A percentile compares a stretch with the other conserved stretches of the same genome.
These are phyloP conservation scores for Drosophila longiperda DNA, from an alignment of 2,888 invertebrate genomes.

Conservation along the genomic window DNA sequence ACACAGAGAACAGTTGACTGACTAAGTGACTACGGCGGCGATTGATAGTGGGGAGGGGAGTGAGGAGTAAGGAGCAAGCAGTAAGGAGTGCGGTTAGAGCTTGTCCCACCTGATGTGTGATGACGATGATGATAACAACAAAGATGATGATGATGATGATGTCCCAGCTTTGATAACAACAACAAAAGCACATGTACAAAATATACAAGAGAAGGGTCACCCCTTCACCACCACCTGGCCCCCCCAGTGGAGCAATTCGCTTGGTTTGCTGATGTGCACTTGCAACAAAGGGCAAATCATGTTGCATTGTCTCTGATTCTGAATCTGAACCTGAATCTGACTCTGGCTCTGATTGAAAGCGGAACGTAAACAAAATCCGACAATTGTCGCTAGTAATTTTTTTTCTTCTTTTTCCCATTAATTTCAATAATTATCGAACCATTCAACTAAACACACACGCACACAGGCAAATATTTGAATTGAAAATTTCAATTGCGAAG, in stretches of 20 bases:
- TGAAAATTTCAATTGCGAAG: slow-evolving; percentile 21
- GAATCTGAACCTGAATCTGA: background rate
- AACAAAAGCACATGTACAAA: background rate
- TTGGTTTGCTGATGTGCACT: slow-evolving; percentile 35
- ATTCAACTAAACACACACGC: slow-evolving; percentile 19
- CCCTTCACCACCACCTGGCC: background rate
- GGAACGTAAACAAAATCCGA: slow-evolving; percentile 16
- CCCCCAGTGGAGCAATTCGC: background rate
- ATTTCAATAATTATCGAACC: slow-evolving; percentile 40
- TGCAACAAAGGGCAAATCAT: slow-evolving; percentile 40
- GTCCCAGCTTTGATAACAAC: slow-evolving; percentile 12
- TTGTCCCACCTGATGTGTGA: background rate
- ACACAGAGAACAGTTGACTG: slow-evolving; percentile 68
- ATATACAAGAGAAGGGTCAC: background rate
- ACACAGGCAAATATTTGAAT: slow-evolving; percentile 6
- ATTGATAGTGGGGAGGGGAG: background rate
- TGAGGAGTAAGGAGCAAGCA: background rate
- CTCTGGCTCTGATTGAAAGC: slow-evolving; percentile 7
- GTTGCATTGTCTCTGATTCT: slow-evolving; percentile 32
- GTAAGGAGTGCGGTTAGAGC: background rate
- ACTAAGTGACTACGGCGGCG: slow-evolving; percentile 60
- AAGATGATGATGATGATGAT: background rate
- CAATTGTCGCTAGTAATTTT: slow-evolving; percentile 46
- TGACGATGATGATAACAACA: background rate
- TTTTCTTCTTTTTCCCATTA: background rate